These are phyloP conservation scores for Neomicropteryx cornuta DNA, from an alignment of 1,140 invertebrate species.

Conservation along the genomic window DNA sequence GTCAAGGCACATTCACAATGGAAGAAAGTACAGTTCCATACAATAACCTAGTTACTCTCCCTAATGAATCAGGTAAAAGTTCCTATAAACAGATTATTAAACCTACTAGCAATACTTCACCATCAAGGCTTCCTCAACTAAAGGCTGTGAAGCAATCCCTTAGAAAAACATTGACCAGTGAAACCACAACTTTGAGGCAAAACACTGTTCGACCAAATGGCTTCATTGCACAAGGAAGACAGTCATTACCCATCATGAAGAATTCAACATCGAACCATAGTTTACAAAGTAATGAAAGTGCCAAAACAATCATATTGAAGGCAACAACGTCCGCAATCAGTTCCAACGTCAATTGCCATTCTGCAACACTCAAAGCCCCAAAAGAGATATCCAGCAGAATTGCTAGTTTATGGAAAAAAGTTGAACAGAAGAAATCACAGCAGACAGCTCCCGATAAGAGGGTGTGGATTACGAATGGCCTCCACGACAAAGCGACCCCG, in stretches of 20 bases:
- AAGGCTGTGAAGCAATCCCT: slow-evolving; percentile 18
- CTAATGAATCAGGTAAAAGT: slow-evolving; percentile 29
- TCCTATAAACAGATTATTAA: slow-evolving; percentile 23
- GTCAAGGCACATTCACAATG: slow-evolving; percentile 83
- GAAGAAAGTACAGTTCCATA: slow-evolving; percentile 49
- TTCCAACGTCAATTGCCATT: slow-evolving; percentile 47
- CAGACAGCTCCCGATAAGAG: slow-evolving; percentile 47
- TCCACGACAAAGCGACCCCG: slow-evolving; percentile 17
- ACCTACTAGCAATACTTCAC: slow-evolving; percentile 28
- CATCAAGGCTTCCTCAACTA: slow-evolving; percentile 34
- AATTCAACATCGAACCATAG: slow-evolving; percentile 9
- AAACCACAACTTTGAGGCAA: neutral
- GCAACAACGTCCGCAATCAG: slow-evolving; percentile 43
- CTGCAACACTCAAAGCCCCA: slow-evolving; percentile 36
- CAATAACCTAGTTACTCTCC: slow-evolving; percentile 27
- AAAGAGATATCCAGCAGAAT: slow-evolving; percentile 79
- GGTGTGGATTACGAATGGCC: slow-evolving; percentile 46
- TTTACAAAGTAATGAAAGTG: slow-evolving; percentile 21
- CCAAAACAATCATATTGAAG: slow-evolving; percentile 18
- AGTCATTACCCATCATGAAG: neutral
- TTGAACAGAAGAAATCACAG: slow-evolving; percentile 60
- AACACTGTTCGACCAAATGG: neutral
- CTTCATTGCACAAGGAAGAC: too few relatives aligned
- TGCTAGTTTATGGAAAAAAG: slow-evolving; percentile 78
- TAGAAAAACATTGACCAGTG: slow-evolving; percentile 4